phyloP scores from a whole-genome alignment of 2,113 vertebrate genomes.

The Syngnathoides biaculeatus region DNA sequence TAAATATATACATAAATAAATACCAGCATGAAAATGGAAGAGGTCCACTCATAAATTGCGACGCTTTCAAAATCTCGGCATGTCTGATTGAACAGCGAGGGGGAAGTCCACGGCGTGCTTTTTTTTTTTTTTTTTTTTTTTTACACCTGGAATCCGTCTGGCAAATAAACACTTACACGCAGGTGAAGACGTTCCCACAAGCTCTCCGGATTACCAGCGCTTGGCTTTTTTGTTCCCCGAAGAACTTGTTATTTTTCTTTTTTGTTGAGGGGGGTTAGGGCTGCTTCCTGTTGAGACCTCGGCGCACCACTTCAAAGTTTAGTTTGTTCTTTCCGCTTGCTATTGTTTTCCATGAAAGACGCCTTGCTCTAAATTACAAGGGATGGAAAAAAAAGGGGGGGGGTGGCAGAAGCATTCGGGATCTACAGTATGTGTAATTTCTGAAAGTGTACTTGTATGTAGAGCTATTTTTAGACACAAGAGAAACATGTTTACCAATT shows the following conservation, averaged over 20 bases:
- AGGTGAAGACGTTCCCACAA: constrained; percentile 6
- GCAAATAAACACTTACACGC: constrained; percentile 8
- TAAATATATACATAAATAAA: no score
- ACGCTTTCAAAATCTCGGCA: not conserved
- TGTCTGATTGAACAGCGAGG: constrained; percentile 9
- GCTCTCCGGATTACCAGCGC: not conserved
- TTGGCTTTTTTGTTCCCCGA: constrained; percentile 8
- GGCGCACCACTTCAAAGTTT: constrained; percentile 7
- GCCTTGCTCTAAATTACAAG: not conserved
- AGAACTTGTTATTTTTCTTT: constrained; percentile 1
- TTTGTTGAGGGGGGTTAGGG: constrained; percentile 1
- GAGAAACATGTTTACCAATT: not conserved
- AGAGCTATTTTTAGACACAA: not conserved
- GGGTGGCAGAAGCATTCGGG: not conserved
- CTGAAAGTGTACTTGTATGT: not conserved
- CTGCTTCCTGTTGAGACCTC: not conserved
- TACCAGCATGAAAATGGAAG: no score
- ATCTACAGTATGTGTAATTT: not conserved
- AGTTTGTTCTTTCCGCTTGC: constrained; percentile 5
- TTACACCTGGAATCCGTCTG: constrained; percentile 1
- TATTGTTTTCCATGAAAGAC: not conserved
- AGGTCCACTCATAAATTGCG: not conserved
- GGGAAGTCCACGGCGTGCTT: constrained; percentile 1
- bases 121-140: no score
- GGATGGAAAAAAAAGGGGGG: not conserved